Base-by-base conservation (phyloP, 2,113 vertebrate genomes). In the Myrmophylax atrothorax region DNA sequence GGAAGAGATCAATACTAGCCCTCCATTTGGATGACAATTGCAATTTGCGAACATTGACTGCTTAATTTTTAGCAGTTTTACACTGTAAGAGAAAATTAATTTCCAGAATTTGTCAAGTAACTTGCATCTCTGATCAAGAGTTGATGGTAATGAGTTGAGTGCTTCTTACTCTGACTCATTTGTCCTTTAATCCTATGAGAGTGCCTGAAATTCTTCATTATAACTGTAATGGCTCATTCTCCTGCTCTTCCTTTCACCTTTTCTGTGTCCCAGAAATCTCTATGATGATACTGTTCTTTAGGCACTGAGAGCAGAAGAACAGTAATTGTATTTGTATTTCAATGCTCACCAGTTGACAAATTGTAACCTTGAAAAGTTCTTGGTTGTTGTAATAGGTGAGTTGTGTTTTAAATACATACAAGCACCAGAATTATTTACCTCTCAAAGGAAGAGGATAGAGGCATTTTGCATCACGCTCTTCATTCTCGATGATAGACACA, bases 21-120 rank as follows among this genome's bases (percentile, higher is more conserved):
- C 9, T 66, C 20, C 3, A 0, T 44, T 90, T 0, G 0, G 29
- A 47, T n/a, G 10, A 42, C 22, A 84, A 31, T 31, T 86, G 15
- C 14, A 44, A 75, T 84, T 94, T 89, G 17, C 15, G 58, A 37
- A 50, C 44, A 26, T 4, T 40, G 24, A 3, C 13, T 74, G 50
- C 24, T 91, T 68, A 47, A 91, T 24, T 18, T 38, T 58, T 26
- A 67, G 6, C 10, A 70, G 14, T 81, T 93, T 84, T 56, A 69
- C 9, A 53, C 24, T 10, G 3, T 10, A 58, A 63, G 29, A 64
- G 14, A 72, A 87, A 85, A 88, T 56, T 25, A 69, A 5, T 49
- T 76, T 76, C 58, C 13, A 58, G n/a, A 53, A 49, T 92, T 79
- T 80, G 18, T 74, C 25, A 66, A 35, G 14, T 55, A 46, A 23